phyloP scores from a whole-genome alignment of 2,113 vertebrate species.

The Cyanoderma ruficeps region DNA sequence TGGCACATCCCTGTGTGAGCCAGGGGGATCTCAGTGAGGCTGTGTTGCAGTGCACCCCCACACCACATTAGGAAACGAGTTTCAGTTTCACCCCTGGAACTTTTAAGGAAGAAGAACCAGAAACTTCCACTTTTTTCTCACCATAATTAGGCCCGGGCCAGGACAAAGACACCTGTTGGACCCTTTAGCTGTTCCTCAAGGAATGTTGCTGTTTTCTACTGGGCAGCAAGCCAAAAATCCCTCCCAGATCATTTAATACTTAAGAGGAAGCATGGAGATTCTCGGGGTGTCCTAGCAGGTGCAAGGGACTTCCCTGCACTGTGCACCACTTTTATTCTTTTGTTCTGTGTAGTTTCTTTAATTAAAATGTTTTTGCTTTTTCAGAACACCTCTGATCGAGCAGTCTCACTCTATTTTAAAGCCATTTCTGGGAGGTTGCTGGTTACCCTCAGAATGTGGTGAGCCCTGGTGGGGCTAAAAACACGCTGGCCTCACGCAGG shows the following conservation, averaged over 20 bases:
- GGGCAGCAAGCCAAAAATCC: background rate
- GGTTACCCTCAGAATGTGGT: no score
- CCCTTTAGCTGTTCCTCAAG: background rate
- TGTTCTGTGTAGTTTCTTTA: background rate
- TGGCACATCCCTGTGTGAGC: background rate
- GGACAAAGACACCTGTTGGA: background rate
- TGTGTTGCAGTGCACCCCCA: background rate
- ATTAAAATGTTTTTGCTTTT: background rate
- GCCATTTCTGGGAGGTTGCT: background rate
- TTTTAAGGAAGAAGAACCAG: background rate
- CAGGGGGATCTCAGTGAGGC: background rate
- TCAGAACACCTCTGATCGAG: background rate
- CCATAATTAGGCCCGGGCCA: no score
- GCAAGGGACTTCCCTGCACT: no score
- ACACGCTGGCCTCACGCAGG: background rate
- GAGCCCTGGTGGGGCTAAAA: no score
- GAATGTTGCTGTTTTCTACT: background rate
- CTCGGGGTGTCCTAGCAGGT: background rate
- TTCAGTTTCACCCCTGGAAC: background rate
- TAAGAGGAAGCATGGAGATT: background rate
- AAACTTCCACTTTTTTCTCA: background rate
- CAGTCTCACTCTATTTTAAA: background rate
- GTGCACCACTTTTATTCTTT: background rate
- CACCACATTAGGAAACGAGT: background rate
- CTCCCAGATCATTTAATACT: background rate